These are phyloP conservation scores for Stylophora pistillata DNA, from an alignment of 64 coral and sea anemone genomes.

Conservation along the genomic window DNA sequence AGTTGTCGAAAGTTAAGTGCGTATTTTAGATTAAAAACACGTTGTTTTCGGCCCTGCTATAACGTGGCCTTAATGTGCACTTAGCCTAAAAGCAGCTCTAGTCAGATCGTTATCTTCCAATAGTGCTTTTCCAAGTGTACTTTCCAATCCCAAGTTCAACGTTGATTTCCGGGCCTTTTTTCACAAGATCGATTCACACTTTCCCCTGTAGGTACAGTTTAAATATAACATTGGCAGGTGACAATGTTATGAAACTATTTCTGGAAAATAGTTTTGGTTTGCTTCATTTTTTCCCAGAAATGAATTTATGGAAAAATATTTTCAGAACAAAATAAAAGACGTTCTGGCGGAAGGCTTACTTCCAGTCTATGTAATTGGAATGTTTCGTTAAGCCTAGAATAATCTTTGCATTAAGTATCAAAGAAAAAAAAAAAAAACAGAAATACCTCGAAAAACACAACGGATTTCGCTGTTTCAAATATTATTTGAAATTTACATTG, in stretches of 20 bases:
- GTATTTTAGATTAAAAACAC: slow-evolving; percentile 31
- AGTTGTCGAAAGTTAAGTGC: slow-evolving; percentile 47
- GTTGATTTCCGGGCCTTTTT: slow-evolving; percentile 10
- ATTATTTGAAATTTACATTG: too few species aligned
- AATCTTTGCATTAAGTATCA: too few species aligned
- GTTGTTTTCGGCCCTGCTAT: slow-evolving; percentile 37
- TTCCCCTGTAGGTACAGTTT: neutral
- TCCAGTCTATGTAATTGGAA: too few species aligned
- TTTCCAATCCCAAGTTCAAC: slow-evolving; percentile 14
- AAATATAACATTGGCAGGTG: neutral
- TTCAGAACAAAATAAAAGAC: too few species aligned
- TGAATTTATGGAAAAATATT: too few species aligned
- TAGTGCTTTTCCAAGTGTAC: slow-evolving; percentile 35
- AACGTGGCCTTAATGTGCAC: slow-evolving; percentile 31
- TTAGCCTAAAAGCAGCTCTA: slow-evolving; percentile 48
- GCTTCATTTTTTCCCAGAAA: too few species aligned
- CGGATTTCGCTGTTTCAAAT: too few species aligned
- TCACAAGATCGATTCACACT: neutral
- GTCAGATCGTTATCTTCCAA: slow-evolving; percentile 20
- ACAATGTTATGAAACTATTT: neutral
- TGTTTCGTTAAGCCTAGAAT: too few species aligned
- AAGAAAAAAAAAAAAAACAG: too few species aligned
- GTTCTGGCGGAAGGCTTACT: too few species aligned
- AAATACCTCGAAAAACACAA: too few species aligned
- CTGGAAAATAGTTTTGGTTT: too few species aligned